phyloP scores from a whole-genome alignment of 2,888 invertebrate genomes.

The Salticus scenicus region DNA sequence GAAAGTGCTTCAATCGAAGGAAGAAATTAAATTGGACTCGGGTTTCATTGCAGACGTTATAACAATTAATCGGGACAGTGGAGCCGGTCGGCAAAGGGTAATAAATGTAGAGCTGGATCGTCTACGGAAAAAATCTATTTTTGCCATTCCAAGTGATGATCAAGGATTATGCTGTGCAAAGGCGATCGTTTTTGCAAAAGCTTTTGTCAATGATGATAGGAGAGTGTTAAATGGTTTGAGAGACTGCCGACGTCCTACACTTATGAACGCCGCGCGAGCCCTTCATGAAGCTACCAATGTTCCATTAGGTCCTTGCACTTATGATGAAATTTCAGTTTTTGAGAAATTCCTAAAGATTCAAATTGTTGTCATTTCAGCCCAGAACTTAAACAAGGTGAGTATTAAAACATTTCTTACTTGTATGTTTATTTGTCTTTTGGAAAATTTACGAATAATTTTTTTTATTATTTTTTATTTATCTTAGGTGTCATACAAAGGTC shows the following conservation, averaged over 20 bases:
- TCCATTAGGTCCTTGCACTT: neutral
- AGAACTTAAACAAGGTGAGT: neutral
- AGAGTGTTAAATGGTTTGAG: neutral
- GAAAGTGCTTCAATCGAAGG: neutral
- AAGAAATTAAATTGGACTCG: neutral
- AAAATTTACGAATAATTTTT: too few relatives aligned
- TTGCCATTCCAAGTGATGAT: neutral
- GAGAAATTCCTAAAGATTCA: neutral
- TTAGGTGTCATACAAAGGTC: neutral
- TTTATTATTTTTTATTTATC: neutral
- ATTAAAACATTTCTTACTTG: too few relatives aligned
- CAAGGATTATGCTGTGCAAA: neutral
- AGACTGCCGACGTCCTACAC: neutral
- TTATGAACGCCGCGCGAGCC: neutral
- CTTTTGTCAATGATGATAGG: neutral
- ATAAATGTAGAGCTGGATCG: neutral
- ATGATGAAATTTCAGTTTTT: neutral
- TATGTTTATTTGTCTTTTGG: too few relatives aligned
- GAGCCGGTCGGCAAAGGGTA: neutral
- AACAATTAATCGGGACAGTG: neutral
- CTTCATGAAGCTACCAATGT: neutral
- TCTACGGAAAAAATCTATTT: neutral
- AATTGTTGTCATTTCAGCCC: neutral
- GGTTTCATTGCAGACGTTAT: neutral
- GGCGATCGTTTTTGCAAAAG: neutral